A percentile compares a stretch with the other conserved stretches of the same genome.
phyloP scores from a whole-genome alignment of 2,888 invertebrate genomes.

The Protonemura montana region DNA sequence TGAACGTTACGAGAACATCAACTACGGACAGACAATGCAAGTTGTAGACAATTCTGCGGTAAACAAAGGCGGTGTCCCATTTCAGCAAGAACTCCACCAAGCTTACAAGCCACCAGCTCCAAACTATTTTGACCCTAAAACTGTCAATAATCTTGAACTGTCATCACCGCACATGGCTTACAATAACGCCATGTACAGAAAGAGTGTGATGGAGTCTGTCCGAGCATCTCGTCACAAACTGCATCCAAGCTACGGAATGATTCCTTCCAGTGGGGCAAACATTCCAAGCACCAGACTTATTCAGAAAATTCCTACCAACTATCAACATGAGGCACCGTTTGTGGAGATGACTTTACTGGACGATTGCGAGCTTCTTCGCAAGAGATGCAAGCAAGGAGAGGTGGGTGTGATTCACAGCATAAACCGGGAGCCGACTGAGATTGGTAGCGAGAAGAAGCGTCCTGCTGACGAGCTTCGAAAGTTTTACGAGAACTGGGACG shows the following conservation, averaged over 20 bases:
- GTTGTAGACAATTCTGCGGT: slow-evolving; percentile 26
- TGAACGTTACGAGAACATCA: slow-evolving; percentile 19
- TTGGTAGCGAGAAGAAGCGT: neutral
- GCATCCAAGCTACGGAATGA: neutral
- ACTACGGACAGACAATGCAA: slow-evolving; percentile 32
- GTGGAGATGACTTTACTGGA: neutral
- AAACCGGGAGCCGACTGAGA: neutral
- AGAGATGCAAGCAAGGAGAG: neutral
- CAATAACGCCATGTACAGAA: neutral
- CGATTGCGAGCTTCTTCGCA: neutral
- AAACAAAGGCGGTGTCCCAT: neutral
- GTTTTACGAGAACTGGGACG: neutral
- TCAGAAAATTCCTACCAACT: neutral
- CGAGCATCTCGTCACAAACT: neutral
- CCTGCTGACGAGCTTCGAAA: neutral
- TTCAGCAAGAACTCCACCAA: neutral
- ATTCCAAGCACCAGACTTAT: neutral
- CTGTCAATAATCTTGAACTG: neutral
- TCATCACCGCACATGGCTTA: neutral
- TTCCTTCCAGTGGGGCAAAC: neutral
- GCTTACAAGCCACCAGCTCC: neutral
- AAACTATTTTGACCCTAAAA: neutral
- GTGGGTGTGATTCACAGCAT: neutral
- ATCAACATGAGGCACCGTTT: neutral
- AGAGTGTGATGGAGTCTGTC: neutral